phyloP scores from a whole-genome alignment of 2,797 vertebrate genomes.

The Phoeniculus purpureus region DNA sequence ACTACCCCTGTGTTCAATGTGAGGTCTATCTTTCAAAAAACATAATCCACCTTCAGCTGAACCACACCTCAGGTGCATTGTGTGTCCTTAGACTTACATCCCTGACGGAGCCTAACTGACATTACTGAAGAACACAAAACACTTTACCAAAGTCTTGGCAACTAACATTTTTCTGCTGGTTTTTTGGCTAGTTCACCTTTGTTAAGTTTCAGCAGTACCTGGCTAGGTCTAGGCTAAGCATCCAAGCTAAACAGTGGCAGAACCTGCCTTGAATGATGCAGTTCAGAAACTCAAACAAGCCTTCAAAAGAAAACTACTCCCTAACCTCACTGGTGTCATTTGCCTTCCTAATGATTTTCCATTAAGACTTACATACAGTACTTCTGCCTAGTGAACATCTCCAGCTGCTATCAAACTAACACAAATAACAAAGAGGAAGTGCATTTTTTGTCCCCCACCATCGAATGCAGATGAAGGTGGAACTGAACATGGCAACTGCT shows the following conservation, averaged over 20 bases:
- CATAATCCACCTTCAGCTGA: background rate
- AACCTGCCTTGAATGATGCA: background rate
- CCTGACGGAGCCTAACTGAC: background rate
- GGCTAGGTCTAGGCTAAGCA: background rate
- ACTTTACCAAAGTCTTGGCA: background rate
- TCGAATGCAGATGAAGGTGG: background rate
- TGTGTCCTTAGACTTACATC: background rate
- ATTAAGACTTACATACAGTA: background rate
- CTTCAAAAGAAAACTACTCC: constrained; percentile 6
- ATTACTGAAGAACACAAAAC: background rate
- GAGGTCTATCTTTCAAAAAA: background rate
- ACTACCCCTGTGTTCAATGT: rapidly evolving
- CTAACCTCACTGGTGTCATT: background rate
- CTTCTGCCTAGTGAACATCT: background rate
- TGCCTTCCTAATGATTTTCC: background rate
- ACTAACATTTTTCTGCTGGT: background rate
- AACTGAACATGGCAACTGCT: background rate
- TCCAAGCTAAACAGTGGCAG: background rate
- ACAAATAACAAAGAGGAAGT: background rate
- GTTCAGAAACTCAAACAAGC: background rate
- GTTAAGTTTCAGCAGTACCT: background rate
- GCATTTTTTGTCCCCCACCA: background rate
- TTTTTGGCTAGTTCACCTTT: background rate
- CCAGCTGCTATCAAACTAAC: background rate
- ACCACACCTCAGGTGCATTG: background rate